Evolutionary conservation across 2,797 vertebrate genomes (phyloP).

Genomic region (Micropoecilia bifurca): DNA sequence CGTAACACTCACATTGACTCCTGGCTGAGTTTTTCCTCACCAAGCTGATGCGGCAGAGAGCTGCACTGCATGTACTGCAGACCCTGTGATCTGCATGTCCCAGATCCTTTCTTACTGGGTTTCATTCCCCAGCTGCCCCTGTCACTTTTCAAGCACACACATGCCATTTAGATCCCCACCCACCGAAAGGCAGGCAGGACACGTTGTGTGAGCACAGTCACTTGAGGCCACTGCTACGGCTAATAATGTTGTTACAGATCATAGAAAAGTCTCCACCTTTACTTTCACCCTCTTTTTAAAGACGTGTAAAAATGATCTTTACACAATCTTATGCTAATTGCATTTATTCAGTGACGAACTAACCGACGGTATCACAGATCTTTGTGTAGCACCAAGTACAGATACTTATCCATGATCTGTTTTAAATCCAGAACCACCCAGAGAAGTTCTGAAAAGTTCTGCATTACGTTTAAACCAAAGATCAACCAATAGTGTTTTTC

Average conservation of each 20-base stretch:
- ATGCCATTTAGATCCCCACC: slow-evolving; percentile 76
- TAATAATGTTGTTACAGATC: background rate
- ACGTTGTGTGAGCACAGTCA: slow-evolving; percentile 57
- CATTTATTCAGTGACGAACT: background rate
- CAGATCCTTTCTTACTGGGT: slow-evolving; percentile 80
- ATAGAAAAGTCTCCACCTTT: slow-evolving; percentile 15
- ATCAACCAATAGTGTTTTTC: background rate
- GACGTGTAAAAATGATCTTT: background rate
- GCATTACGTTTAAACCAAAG: too few relatives aligned
- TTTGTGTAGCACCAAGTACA: background rate
- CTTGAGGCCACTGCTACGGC: slow-evolving; percentile 57
- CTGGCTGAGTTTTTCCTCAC: slow-evolving; percentile 25
- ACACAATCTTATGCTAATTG: background rate
- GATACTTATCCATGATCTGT: background rate
- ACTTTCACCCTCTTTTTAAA: background rate
- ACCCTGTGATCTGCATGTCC: slow-evolving; percentile 67
- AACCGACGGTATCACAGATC: background rate
- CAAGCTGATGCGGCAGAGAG: slow-evolving; percentile 45
- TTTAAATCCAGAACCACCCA: background rate
- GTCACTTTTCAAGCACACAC: slow-evolving; percentile 88
- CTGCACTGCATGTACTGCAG: slow-evolving; percentile 51
- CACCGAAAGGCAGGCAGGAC: slow-evolving; percentile 47
- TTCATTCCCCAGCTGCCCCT: slow-evolving; percentile 88
- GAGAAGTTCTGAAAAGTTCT: too few relatives aligned
- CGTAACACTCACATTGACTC: slow-evolving; percentile 29